phyloP scores from a whole-genome alignment of 2,888 invertebrate species.

The Anodontia alba region DNA sequence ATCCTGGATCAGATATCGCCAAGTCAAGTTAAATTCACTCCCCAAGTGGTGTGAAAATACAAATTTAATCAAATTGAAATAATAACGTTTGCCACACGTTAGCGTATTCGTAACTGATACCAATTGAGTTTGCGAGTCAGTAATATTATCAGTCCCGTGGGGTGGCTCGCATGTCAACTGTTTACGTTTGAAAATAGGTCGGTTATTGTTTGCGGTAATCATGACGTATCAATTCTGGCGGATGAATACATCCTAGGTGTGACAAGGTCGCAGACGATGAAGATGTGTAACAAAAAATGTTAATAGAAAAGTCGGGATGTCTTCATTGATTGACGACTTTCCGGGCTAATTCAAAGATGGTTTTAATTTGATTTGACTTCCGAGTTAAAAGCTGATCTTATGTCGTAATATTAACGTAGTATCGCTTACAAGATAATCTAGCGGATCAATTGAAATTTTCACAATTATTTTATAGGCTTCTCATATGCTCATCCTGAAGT shows the following conservation, averaged over 20 bases:
- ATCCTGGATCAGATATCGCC: constrained; percentile 1
- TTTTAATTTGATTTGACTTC: neutral
- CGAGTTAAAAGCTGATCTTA: too few relatives aligned
- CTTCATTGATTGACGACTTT: constrained; percentile 22
- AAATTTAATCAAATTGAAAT: constrained; percentile 40
- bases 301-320: constrained; percentile 22
- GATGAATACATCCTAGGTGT: constrained; percentile 18
- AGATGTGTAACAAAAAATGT: constrained; percentile 11
- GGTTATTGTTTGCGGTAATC: constrained; percentile 7
- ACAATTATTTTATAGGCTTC: neutral
- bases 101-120: constrained; percentile 9
- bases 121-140: neutral
- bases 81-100: constrained; percentile 20
- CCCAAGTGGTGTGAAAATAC: constrained; percentile 39
- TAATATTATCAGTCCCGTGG: constrained; percentile 30
- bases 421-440: neutral
- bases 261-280: constrained; percentile 16
- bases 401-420: neutral
- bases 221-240: constrained; percentile 14
- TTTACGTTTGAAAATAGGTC: constrained; percentile 32
- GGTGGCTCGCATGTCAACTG: constrained; percentile 33
- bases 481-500: neutral
- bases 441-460: neutral
- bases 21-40: constrained; percentile 24
- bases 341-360: neutral